Evolutionary conservation across 2,113 vertebrate genomes (phyloP), one percentile per base, ranked within the genome.

Genomic region (Eubucco bourcierii): DNA sequence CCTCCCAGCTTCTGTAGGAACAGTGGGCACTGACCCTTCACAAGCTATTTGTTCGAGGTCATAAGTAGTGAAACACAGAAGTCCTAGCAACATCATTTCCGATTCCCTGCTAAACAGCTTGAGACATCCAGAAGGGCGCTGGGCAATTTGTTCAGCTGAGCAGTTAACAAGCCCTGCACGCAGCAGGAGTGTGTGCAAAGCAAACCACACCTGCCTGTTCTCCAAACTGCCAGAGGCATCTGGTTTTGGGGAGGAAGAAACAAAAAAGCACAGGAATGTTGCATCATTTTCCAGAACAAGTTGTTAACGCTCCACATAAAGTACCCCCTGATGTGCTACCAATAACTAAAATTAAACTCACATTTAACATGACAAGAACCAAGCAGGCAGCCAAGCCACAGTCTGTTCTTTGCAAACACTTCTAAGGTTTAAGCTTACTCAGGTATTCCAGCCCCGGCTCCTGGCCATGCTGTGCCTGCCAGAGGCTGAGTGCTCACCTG

Each of bases 101-200:
- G 9, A 93, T 76, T 84, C 75, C 73, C 60, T 87, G 63, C 64
- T 90, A 56, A 90, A 71, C 52, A 84, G 78, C 28, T 76, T 0
- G 0, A 93, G 84, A 73, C 59, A 56, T 81, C 55, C 80, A 92
- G 78, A 87, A 96, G 86, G 89, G 93, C 80, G 73, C 80, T 64
- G 5, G 6, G 47, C 55, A 88, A 41, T 84, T 90, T 96, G 88
- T 63, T 79, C 63, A 76, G 78, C 74, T 81, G 88, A 93, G 74
- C 92, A 87, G 71, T 59, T 79, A 95, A 86, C 90, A 94, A 21
- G 16, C 63, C 68, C 66, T 55, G 78, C 83, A 59, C 34, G 50
- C 88, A 86, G 77, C 83, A 92, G 86, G 86, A 92, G 86, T 84
- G 91, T 25, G 86, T 90, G 90, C 88, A 91, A 28, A 81, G 90